Evolutionary conservation across 2,888 invertebrate genomes (phyloP).

Genomic region (Drosophila parthenogenetica): DNA sequence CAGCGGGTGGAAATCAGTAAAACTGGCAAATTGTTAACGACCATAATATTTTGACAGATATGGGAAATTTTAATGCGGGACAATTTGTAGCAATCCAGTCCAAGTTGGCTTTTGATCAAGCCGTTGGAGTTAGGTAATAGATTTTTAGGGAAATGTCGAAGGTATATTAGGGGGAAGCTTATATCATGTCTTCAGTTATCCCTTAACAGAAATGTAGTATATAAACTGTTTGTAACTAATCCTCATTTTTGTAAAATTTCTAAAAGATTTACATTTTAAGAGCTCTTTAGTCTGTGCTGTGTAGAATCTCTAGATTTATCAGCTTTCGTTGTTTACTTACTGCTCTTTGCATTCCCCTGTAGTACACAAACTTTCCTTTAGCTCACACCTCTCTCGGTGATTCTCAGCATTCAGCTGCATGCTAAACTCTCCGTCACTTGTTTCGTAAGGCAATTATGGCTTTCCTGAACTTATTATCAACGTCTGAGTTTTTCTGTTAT

Average conservation of each 20-base stretch:
- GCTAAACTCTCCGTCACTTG: not conserved
- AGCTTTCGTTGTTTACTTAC: not conserved
- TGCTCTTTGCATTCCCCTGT: not conserved
- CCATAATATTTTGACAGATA: slow-evolving; percentile 17
- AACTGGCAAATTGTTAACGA: slow-evolving; percentile 25
- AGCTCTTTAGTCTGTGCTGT: too few species aligned
- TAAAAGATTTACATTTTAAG: too few species aligned
- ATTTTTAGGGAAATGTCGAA: too few species aligned
- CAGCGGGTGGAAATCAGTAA: slow-evolving; percentile 49
- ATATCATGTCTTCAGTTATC: too few species aligned
- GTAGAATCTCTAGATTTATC: too few species aligned
- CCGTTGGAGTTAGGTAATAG: not conserved
- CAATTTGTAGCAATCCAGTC: not conserved
- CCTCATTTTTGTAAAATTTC: too few species aligned
- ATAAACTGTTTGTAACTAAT: too few species aligned
- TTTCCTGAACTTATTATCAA: slow-evolving; percentile 31
- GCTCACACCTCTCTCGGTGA: slow-evolving; percentile 7
- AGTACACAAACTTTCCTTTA: not conserved
- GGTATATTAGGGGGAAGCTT: too few species aligned
- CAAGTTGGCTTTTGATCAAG: not conserved
- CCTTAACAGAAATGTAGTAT: too few species aligned
- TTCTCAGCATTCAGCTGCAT: slow-evolving; percentile 21
- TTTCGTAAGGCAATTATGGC: slow-evolving; percentile 36
- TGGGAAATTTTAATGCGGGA: not conserved
- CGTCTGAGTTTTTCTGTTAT: slow-evolving; percentile 43